Conservation (phyloP, 2,113 vertebrate genomes). For the Podocnemis expansa region DNA sequence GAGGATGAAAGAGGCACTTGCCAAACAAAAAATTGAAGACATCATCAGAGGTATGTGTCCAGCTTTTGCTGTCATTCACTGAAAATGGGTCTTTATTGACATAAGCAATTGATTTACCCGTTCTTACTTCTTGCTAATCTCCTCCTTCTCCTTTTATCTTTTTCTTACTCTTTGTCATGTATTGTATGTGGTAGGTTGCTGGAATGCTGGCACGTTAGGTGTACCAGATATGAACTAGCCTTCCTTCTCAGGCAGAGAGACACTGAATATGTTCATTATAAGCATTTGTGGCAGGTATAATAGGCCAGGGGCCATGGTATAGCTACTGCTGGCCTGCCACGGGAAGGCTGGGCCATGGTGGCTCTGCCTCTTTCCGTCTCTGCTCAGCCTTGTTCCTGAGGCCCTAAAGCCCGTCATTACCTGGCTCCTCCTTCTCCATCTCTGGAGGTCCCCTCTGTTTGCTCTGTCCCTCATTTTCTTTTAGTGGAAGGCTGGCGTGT, state of each 20-base stretch:
- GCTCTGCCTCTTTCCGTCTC: no score
- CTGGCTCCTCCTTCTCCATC: no score
- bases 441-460: no score
- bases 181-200: not conserved
- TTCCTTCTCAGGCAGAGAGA: no score
- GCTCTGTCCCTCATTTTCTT: no score
- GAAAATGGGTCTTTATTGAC: not conserved
- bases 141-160: not conserved
- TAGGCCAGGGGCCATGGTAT: no score
- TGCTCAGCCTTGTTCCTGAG: no score
- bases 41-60: slow-evolving; percentile 82
- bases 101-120: not conserved
- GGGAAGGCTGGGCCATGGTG: no score
- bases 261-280: not conserved
- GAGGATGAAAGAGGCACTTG: slow-evolving; percentile 83
- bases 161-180: not conserved
- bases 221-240: not conserved
- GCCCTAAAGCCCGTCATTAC: no score
- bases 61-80: slow-evolving; percentile 35
- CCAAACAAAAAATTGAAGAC: slow-evolving; percentile 90
- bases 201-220: not conserved
- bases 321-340: no score
- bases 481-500: no score
- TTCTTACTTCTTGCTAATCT: slow-evolving; percentile 9
- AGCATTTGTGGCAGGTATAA: no score